Evolutionary conservation across 1,140 invertebrate genomes (phyloP).

Genomic region (Planococcus citri): DNA sequence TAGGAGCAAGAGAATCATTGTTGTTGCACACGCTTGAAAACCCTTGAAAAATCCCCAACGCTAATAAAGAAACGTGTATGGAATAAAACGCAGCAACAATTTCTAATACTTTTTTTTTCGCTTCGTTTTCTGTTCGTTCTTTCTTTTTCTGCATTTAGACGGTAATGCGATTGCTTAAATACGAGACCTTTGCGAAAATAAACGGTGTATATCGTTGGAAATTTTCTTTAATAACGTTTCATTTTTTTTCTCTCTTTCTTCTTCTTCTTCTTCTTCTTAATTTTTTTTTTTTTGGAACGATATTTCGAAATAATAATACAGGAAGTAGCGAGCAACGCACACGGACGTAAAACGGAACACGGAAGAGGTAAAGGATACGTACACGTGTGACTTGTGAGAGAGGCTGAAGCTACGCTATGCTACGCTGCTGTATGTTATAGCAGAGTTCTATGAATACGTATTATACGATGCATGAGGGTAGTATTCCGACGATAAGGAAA

Average conservation of each 20-base stretch:
- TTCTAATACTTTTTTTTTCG: constrained; percentile 5
- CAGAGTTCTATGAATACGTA: no score
- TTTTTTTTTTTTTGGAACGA: neutral
- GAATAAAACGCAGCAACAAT: neutral
- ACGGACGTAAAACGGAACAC: no score
- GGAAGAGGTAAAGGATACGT: no score
- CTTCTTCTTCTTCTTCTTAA: neutral
- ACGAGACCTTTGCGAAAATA: constrained; percentile 3
- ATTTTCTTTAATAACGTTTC: neutral
- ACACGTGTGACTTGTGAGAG: no score
- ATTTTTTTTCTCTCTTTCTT: neutral
- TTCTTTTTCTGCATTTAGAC: neutral
- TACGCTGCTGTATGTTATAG: no score
- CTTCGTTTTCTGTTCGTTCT: no score
- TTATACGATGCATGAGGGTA: neutral
- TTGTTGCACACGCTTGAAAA: constrained; percentile 1
- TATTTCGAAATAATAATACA: no score
- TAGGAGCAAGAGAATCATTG: neutral
- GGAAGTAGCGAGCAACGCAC: no score
- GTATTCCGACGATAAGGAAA: neutral
- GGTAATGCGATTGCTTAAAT: neutral
- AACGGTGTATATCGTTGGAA: neutral
- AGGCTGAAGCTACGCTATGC: no score
- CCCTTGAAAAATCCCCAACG: constrained; percentile 1
- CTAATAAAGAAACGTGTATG: constrained; percentile 7